Conservation (phyloP, 2,888 invertebrate genomes). For the Rhagonycha fulva region DNA sequence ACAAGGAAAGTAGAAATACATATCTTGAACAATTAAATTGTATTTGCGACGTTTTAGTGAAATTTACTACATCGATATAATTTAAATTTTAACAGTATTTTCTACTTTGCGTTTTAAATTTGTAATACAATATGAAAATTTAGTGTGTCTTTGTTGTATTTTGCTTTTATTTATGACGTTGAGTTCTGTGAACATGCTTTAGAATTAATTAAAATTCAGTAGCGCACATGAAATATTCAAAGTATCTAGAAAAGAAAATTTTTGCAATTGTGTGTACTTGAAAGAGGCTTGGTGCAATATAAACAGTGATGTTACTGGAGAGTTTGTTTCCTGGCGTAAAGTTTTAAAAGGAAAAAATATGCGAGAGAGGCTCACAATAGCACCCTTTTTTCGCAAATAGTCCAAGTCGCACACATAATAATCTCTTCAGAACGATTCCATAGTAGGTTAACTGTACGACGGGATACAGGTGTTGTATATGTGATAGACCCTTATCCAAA, state of each 20-base stretch:
- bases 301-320: neutral
- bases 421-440: neutral
- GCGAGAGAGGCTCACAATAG: neutral
- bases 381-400: neutral
- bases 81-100: neutral
- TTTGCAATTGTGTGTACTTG: neutral
- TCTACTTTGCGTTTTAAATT: neutral
- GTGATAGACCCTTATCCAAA: constrained; percentile 13
- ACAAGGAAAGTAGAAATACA: too few relatives aligned
- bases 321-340: neutral
- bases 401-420: neutral
- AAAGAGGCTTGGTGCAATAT: neutral
- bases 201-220: constrained; percentile 1
- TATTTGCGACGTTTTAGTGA: neutral
- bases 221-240: neutral
- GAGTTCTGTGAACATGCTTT: neutral
- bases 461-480: constrained; percentile 1
- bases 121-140: neutral
- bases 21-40: neutral
- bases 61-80: neutral
- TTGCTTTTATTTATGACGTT: neutral
- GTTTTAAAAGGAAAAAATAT: neutral
- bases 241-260: neutral
- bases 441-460: neutral
- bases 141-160: neutral